Conservation (phyloP, 2,797 vertebrate species). For the Tapirus indicus region DNA sequence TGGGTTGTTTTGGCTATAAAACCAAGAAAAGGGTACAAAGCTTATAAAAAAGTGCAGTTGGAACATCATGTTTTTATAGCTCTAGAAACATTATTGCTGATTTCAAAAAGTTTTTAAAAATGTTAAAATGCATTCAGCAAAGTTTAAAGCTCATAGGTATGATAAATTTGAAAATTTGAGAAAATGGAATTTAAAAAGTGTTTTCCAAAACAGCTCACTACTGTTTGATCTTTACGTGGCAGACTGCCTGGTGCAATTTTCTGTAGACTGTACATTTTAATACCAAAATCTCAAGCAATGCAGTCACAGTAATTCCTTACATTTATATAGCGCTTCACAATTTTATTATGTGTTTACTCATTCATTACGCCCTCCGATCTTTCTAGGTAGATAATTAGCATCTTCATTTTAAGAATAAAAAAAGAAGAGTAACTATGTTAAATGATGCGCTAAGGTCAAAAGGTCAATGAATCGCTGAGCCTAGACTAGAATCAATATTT, state of each 20-base stretch:
- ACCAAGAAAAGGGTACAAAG: slow-evolving; percentile 76
- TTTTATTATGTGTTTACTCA: slow-evolving; percentile 70
- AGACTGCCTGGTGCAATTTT: slow-evolving; percentile 64
- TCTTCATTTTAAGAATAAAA: slow-evolving; percentile 58
- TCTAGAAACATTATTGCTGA: slow-evolving; percentile 78
- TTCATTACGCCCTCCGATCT: slow-evolving; percentile 60
- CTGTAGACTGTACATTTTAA: slow-evolving; percentile 65
- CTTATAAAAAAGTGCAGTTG: slow-evolving; percentile 72
- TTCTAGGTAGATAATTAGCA: slow-evolving; percentile 66
- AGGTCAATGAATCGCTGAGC: slow-evolving; percentile 39
- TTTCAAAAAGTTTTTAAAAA: slow-evolving; percentile 75
- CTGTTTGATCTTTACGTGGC: slow-evolving; percentile 50
- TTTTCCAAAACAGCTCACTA: slow-evolving; percentile 50
- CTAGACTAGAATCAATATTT: not conserved
- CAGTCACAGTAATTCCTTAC: slow-evolving; percentile 46
- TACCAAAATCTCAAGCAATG: slow-evolving; percentile 60
- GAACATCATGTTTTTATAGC: slow-evolving; percentile 81
- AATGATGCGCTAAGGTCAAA: slow-evolving; percentile 66
- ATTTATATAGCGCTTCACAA: slow-evolving; percentile 51
- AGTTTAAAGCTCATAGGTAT: slow-evolving; percentile 79
- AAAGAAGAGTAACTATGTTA: not conserved
- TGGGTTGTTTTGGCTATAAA: slow-evolving; percentile 81
- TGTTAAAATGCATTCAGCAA: slow-evolving; percentile 64
- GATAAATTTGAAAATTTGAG: slow-evolving; percentile 72
- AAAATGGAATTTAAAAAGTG: slow-evolving; percentile 59